Evolutionary conservation across 2,888 invertebrate species (phyloP).

Genomic region (Balanococcus diminutus): DNA sequence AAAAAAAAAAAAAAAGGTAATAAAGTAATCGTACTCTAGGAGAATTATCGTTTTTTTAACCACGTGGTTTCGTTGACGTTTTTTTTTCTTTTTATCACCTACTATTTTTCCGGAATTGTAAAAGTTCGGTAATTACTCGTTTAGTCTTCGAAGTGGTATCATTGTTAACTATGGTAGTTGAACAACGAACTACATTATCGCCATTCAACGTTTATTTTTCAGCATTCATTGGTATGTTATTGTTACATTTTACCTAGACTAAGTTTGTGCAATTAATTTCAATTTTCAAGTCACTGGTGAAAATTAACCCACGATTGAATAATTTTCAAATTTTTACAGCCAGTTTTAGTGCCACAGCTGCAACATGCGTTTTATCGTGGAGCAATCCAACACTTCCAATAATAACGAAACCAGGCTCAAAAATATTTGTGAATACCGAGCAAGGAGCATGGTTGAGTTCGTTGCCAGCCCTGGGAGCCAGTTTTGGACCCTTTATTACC

Average conservation of each 20-base stretch:
- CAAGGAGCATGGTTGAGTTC: slow-evolving; percentile 78
- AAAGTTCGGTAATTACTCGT: too few species aligned
- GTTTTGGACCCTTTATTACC: slow-evolving; percentile 62
- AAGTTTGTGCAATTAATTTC: too few species aligned
- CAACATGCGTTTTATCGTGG: slow-evolving; percentile 65
- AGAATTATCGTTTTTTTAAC: neutral
- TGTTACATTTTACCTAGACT: neutral
- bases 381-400: slow-evolving; percentile 62
- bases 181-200: neutral
- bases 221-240: neutral
- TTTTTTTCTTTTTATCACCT: neutral
- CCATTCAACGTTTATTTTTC: slow-evolving; percentile 6
- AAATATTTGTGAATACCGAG: slow-evolving; percentile 65
- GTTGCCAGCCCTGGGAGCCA: slow-evolving; percentile 72
- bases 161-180: neutral
- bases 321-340: slow-evolving; percentile 62
- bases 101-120: too few species aligned
- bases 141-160: neutral
- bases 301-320: neutral
- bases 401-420: slow-evolving; percentile 66
- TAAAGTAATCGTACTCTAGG: neutral
- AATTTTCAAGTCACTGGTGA: too few species aligned
- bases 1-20: neutral
- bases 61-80: neutral
- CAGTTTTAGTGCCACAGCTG: slow-evolving; percentile 63